phyloP scores from a whole-genome alignment of 2,888 invertebrate species.

The Pantelozetes paolii region DNA sequence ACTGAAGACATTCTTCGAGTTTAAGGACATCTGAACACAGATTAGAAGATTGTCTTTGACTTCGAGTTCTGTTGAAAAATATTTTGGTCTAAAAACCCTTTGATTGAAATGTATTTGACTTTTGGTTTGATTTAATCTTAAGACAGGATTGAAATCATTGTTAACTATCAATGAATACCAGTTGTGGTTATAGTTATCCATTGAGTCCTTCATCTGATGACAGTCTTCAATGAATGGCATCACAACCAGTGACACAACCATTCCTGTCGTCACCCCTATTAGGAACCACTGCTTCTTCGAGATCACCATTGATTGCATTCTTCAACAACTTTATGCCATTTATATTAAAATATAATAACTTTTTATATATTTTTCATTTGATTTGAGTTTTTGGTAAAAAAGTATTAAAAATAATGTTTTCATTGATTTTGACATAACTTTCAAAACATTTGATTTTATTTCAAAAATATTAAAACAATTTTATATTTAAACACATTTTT shows the following conservation, averaged over 20 bases:
- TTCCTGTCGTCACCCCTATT: slow-evolving; percentile 34
- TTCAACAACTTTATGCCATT: slow-evolving; percentile 17
- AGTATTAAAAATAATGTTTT: not conserved
- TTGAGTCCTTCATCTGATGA: not conserved
- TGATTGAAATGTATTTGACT: slow-evolving; percentile 8
- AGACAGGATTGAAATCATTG: slow-evolving; percentile 22
- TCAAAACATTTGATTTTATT: not conserved
- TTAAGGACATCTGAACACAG: slow-evolving; percentile 62
- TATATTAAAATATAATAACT: not conserved
- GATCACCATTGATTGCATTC: slow-evolving; percentile 27
- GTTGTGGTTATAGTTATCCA: not conserved
- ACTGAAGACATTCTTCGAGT: slow-evolving; percentile 9
- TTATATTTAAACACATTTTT: too few species aligned
- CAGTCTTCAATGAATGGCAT: slow-evolving; percentile 40
- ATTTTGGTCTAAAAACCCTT: slow-evolving; percentile 56
- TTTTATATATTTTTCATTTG: not conserved
- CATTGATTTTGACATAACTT: slow-evolving; percentile 9
- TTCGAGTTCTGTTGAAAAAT: slow-evolving; percentile 90
- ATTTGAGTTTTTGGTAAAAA: not conserved
- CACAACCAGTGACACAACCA: slow-evolving; percentile 34
- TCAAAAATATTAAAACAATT: too few species aligned
- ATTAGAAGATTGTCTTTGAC: slow-evolving; percentile 83
- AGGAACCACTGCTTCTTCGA: slow-evolving; percentile 39
- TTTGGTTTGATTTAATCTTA: not conserved
- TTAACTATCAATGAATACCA: slow-evolving; percentile 8